phyloP scores from a whole-genome alignment of 1,140 invertebrate genomes.

The Panulirus ornatus region DNA sequence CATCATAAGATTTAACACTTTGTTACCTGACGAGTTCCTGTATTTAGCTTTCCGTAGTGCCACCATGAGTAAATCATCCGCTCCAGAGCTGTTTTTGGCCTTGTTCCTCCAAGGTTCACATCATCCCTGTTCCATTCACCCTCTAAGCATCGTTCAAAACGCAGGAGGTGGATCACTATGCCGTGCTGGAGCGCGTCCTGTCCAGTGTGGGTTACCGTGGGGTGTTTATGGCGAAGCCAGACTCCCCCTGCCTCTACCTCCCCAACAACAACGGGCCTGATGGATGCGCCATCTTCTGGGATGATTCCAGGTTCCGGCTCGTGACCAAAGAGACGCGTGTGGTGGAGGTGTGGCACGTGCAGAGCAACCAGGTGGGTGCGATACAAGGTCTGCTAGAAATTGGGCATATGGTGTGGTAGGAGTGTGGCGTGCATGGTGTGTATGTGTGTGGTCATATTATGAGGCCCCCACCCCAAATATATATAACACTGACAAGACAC shows the following conservation, averaged over 20 bases:
- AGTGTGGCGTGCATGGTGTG: too few relatives aligned
- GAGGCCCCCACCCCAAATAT: too few relatives aligned
- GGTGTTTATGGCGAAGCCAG: constrained; percentile 87
- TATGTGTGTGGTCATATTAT: too few relatives aligned
- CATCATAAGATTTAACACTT: too few relatives aligned
- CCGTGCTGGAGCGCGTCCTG: constrained; percentile 83
- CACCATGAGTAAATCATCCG: too few relatives aligned
- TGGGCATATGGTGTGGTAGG: too few relatives aligned
- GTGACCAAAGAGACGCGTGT: constrained; percentile 82
- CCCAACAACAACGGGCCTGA: constrained; percentile 87
- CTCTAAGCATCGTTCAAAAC: too few relatives aligned
- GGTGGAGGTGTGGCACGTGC: constrained; percentile 85
- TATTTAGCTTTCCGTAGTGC: too few relatives aligned
- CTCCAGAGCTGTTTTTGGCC: too few relatives aligned
- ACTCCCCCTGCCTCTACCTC: constrained; percentile 88
- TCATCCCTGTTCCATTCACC: too few relatives aligned
- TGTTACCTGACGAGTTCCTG: background rate
- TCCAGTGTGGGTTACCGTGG: constrained; percentile 84
- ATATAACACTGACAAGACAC: too few relatives aligned
- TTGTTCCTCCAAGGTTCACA: too few relatives aligned
- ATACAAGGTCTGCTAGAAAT: background rate
- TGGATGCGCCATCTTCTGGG: constrained; percentile 89
- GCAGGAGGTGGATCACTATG: constrained; percentile 89
- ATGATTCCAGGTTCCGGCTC: constrained; percentile 83
- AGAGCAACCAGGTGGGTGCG: constrained; percentile 84